A percentile compares a stretch with the other conserved stretches of the same genome.
These are phyloP conservation scores for Myiotriccus ornatus DNA, from an alignment of 2,797 vertebrate species.

Conservation along the genomic window DNA sequence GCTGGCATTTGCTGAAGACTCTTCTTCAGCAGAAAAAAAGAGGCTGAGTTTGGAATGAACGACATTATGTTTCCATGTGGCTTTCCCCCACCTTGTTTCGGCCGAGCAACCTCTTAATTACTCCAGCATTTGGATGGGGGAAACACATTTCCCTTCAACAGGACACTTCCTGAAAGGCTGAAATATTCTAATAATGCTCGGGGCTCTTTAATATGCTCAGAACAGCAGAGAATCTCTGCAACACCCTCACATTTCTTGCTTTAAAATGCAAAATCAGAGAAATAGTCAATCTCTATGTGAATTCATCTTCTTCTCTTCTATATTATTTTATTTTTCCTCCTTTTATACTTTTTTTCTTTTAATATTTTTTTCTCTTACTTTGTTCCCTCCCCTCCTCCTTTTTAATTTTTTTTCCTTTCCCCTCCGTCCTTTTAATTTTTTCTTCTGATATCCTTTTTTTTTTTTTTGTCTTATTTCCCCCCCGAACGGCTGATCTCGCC, in stretches of 20 bases:
- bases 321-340: background rate
- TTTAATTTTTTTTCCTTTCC: accelerated
- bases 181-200: slow-evolving; percentile 24
- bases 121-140: slow-evolving; percentile 23
- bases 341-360: background rate
- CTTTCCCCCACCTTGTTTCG: background rate
- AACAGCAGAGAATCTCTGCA: slow-evolving; percentile 4
- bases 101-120: slow-evolving; percentile 49
- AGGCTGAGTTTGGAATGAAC: background rate
- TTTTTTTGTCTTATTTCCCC: background rate
- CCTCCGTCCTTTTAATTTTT: background rate
- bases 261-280: slow-evolving; percentile 21
- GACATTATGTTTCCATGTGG: slow-evolving; percentile 6
- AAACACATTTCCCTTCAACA: slow-evolving; percentile 37
- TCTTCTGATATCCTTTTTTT: background rate
- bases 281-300: background rate
- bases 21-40: background rate
- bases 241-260: slow-evolving; percentile 26
- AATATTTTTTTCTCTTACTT: accelerated
- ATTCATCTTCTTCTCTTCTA: background rate
- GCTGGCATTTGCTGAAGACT: background rate
- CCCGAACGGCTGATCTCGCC: background rate
- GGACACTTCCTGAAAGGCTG: slow-evolving; percentile 61
- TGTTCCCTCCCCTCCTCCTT: background rate
- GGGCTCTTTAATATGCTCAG: background rate